A percentile compares a stretch with the other conserved stretches of the same genome.
Evolutionary conservation across 2,888 invertebrate species (phyloP).

Genomic region (Rosalia funebris): DNA sequence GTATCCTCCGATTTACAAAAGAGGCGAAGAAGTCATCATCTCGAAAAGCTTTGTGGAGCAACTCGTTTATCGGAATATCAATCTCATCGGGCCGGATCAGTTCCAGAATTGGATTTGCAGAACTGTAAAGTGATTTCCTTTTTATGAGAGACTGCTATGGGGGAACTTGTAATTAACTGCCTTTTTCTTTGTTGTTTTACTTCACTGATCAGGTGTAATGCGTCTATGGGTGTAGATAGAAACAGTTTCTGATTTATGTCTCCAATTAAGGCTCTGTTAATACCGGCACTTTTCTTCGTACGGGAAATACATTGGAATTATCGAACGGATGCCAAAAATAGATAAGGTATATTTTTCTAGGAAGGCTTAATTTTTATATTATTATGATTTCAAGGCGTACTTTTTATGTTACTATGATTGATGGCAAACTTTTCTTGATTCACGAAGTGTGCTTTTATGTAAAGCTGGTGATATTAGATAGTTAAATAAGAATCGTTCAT

Average conservation of each 20-base stretch:
- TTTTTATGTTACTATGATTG: too few relatives aligned
- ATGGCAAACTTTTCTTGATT: too few relatives aligned
- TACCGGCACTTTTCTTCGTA: slow-evolving; percentile 7
- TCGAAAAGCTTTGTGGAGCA: slow-evolving; percentile 48
- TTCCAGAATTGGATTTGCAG: slow-evolving; percentile 54
- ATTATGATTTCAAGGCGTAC: too few relatives aligned
- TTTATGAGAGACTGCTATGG: slow-evolving; percentile 57
- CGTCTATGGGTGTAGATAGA: slow-evolving; percentile 7
- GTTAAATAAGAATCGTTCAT: too few relatives aligned
- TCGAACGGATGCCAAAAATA: slow-evolving; percentile 15
- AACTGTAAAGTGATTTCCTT: slow-evolving; percentile 57
- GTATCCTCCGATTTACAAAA: slow-evolving; percentile 53
- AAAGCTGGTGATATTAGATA: too few relatives aligned
- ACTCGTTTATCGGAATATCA: slow-evolving; percentile 57
- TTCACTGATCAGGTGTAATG: slow-evolving; percentile 31
- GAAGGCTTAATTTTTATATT: too few relatives aligned
- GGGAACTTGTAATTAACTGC: slow-evolving; percentile 58
- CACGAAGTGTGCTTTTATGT: too few relatives aligned
- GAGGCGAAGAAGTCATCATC: slow-evolving; percentile 53
- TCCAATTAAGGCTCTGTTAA: slow-evolving; percentile 24
- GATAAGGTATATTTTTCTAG: not conserved
- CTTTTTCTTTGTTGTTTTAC: slow-evolving; percentile 37
- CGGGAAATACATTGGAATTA: slow-evolving; percentile 29
- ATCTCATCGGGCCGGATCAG: slow-evolving; percentile 44
- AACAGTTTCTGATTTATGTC: slow-evolving; percentile 26